Conservation (phyloP, 2,113 vertebrate genomes). For the Coracopsis vasa region DNA sequence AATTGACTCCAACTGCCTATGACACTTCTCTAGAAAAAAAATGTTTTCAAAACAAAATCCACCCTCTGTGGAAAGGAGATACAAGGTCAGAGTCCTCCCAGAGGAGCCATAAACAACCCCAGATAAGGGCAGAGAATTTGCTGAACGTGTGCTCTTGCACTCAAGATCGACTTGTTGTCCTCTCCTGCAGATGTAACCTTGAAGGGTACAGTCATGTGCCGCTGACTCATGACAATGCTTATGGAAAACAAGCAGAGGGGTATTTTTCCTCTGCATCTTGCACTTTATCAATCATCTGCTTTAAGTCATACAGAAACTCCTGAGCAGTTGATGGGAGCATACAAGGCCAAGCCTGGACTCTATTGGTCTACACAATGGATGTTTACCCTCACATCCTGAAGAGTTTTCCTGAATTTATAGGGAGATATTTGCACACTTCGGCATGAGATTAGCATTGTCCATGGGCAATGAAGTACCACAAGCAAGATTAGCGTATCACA, state of each 20-base stretch:
- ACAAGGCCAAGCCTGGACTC: not conserved
- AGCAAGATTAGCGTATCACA: not conserved
- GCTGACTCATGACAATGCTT: constrained; percentile 52
- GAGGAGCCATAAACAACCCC: constrained; percentile 42
- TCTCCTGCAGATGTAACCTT: constrained; percentile 50
- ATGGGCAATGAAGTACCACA: not conserved
- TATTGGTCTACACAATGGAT: rapidly evolving
- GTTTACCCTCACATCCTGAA: not conserved
- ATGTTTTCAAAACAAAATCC: constrained; percentile 51
- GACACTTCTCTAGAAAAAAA: constrained; percentile 10
- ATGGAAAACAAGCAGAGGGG: not conserved
- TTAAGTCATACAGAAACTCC: not conserved
- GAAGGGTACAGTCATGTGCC: constrained; percentile 19
- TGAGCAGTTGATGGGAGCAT: not conserved
- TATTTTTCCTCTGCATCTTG: not conserved
- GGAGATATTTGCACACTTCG: not conserved
- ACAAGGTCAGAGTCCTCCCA: constrained; percentile 62
- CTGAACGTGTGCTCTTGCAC: constrained; percentile 34
- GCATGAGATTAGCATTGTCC: rapidly evolving
- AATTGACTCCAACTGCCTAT: not conserved
- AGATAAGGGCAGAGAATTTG: constrained; percentile 64
- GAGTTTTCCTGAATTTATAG: not conserved
- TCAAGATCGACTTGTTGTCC: constrained; percentile 8
- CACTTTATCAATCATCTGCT: not conserved
- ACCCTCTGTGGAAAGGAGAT: constrained; percentile 17